phyloP scores from a whole-genome alignment of 53 echinoderm and acorn worm species.

The Echinarachnius parma region DNA sequence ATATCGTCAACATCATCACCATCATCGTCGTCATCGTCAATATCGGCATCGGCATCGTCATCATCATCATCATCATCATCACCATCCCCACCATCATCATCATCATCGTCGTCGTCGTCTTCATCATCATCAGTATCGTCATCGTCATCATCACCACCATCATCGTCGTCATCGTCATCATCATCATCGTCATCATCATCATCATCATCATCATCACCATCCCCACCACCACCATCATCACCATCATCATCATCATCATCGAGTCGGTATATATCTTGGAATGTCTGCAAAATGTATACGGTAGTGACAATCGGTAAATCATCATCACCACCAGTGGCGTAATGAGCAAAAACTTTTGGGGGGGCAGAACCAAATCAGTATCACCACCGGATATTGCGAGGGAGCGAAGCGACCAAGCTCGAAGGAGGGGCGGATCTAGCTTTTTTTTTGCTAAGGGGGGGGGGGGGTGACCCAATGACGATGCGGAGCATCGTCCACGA shows the following conservation, averaged over 20 bases:
- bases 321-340: too few species aligned
- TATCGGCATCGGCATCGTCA: not conserved
- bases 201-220: not conserved
- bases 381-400: too few species aligned
- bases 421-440: too few species aligned
- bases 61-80: not conserved
- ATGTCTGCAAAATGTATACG: too few species aligned
- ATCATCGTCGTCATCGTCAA: not conserved
- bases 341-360: too few species aligned
- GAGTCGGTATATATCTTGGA: too few species aligned
- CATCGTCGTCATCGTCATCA: not conserved
- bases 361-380: too few species aligned
- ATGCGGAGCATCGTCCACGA: too few species aligned
- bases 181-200: not conserved
- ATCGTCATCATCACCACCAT: not conserved
- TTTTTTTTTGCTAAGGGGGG: too few species aligned
- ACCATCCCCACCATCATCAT: not conserved
- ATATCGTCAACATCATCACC: not conserved
- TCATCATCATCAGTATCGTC: not conserved
- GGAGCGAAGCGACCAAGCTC: too few species aligned
- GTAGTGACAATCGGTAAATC: too few species aligned
- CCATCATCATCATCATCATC: not conserved
- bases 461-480: too few species aligned
- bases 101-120: not conserved
- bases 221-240: not conserved